phyloP scores from a whole-genome alignment of 2,888 invertebrate genomes.

The Tillus elongatus region DNA sequence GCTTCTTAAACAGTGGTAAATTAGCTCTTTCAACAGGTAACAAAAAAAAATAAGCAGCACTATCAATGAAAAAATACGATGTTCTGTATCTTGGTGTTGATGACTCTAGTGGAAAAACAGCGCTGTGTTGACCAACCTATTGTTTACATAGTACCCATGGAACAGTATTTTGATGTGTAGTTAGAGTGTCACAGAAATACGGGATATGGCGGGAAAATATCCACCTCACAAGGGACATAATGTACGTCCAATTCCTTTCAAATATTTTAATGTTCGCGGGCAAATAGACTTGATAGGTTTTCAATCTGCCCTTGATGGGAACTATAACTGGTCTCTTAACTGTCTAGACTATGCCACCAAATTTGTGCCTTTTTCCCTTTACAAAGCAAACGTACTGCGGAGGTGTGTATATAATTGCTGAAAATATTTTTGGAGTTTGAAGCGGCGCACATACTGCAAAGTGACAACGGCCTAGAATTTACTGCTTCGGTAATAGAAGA shows the following conservation, averaged over 20 bases:
- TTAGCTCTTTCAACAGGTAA: slow-evolving; percentile 4
- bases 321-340: slow-evolving; percentile 6
- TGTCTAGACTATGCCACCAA: slow-evolving; percentile 7
- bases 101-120: slow-evolving; percentile 6
- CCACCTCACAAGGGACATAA: neutral
- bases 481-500: too few species aligned
- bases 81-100: too few species aligned
- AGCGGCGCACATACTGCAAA: neutral
- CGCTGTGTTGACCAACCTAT: slow-evolving; percentile 4
- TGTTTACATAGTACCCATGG: slow-evolving; percentile 9
- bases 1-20: slow-evolving; percentile 6
- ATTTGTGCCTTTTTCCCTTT: slow-evolving; percentile 7
- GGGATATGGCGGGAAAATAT: too few species aligned
- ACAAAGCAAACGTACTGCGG: slow-evolving; percentile 8
- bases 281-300: too few species aligned
- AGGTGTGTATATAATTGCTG: slow-evolving; percentile 6
- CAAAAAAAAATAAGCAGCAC: slow-evolving; percentile 1
- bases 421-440: too few species aligned
- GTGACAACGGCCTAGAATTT: slow-evolving; percentile 3
- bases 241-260: slow-evolving; percentile 3
- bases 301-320: too few species aligned
- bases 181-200: neutral
- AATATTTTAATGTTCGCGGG: slow-evolving; percentile 5
- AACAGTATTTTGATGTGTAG: slow-evolving; percentile 3
- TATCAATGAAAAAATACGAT: too few species aligned